Evolutionary conservation across 2,888 invertebrate species (phyloP), one percentile per base, ranked within the genome.

Genomic region (Amblyteles armatorius): DNA sequence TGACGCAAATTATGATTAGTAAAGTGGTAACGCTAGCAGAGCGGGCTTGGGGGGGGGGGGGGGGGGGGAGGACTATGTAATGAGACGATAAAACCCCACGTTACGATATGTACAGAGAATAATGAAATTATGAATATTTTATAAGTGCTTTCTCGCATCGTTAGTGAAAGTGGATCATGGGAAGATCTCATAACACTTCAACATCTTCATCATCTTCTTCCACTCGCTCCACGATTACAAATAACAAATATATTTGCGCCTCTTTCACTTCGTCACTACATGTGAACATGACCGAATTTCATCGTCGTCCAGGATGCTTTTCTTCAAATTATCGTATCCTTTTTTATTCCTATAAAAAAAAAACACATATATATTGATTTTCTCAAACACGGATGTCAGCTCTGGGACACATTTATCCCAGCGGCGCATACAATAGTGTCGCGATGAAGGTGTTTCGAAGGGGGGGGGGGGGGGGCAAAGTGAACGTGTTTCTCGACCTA

Each of bases 151-250:
- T 68, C 67, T 48, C 57, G 65, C 71, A 44, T 55, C 48, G 44
- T 52, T n/a, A 67, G 72, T 82, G 82, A 78, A 82, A 82, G 82
- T 82, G 65, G 82, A 82, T 78, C 82, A 82, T 82, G 82, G 57
- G 82, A 82, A 82, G 65, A 82, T 78, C 55, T 29, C 77, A 48
- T 78, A 40, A 29, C 67, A 29, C 33, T 71, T 82, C 63, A 26
- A 26, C 55, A 40, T 52, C 40, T 72, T 72, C 36, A 22, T 26
- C 26, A 26, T 11, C 57, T 2, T 16, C 44, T 26, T 57, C 57
- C 57, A 13, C 57, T 26, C 13, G 11, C 4, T 57, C 13, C 67
- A 63, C 52, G 6, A 57, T 82, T 65, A 77, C 65, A 44, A 77
- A 68, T 11, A 77, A 40, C 52, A 40, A 72, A 76, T 48, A 48